Conservation (phyloP, 2,888 invertebrate genomes). For the Hirtodrosophila trivittata region DNA sequence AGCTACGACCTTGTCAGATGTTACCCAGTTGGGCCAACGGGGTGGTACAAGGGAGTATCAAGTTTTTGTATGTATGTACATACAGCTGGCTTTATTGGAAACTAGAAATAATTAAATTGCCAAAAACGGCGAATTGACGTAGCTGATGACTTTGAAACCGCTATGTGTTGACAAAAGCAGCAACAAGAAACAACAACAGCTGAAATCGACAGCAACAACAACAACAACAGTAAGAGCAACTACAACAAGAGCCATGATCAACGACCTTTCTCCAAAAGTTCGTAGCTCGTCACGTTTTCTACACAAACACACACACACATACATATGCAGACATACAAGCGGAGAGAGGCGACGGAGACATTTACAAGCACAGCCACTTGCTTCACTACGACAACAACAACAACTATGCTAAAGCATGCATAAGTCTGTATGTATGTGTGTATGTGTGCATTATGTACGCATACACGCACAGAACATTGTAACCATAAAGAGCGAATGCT, state of each 20-base stretch:
- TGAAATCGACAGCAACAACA: constrained; percentile 18
- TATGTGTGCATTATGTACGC: constrained; percentile 1
- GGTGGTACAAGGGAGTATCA: constrained; percentile 12
- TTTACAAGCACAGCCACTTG: constrained; percentile 36
- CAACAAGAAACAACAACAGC: constrained; percentile 14
- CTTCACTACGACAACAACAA: constrained; percentile 16
- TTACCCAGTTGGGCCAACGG: background rate
- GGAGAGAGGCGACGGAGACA: constrained; percentile 23
- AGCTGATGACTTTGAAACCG: constrained; percentile 68
- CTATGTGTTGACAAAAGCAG: constrained; percentile 37
- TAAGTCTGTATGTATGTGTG: background rate
- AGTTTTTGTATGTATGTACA: constrained; percentile 13
- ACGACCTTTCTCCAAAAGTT: constrained; percentile 79
- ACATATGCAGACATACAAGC: background rate
- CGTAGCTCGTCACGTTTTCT: constrained; percentile 77
- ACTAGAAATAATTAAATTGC: constrained; percentile 72
- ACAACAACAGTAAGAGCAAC: constrained; percentile 18
- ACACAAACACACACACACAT: constrained; percentile 46
- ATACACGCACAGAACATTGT: constrained; percentile 35
- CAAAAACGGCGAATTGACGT: constrained; percentile 62
- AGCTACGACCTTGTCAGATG: constrained; percentile 34
- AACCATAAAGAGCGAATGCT: constrained; percentile 46
- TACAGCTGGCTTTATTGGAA: constrained; percentile 55
- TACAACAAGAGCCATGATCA: constrained; percentile 69
- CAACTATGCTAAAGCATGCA: background rate